A percentile compares a stretch with the other conserved stretches of the same genome.
Conservation (phyloP, 30 jellyfish, hydroid and myxozoan genomes). For the Hydra vulgaris region DNA sequence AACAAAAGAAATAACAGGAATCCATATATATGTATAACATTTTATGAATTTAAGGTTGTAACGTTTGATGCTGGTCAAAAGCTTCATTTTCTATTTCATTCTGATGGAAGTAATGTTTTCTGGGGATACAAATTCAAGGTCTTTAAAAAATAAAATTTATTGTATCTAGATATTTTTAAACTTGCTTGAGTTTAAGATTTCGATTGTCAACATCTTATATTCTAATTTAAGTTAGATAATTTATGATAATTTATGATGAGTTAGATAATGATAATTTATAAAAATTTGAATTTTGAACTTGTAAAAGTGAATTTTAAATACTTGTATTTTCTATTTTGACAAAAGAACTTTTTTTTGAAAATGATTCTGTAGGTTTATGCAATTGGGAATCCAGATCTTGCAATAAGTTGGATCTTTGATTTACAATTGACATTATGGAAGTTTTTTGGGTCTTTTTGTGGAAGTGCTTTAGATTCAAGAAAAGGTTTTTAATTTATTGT, state of each 20-base stretch:
- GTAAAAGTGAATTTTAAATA: too few relatives aligned
- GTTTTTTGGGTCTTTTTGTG: conserved; percentile 77
- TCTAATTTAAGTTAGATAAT: too few relatives aligned
- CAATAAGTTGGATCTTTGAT: conserved; percentile 86
- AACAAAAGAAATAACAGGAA: too few relatives aligned
- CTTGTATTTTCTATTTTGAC: too few relatives aligned
- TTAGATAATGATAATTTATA: too few relatives aligned
- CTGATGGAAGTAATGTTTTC: conserved; percentile 78
- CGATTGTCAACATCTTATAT: too few relatives aligned
- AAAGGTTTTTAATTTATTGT: conserved; percentile 43
- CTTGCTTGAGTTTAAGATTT: too few relatives aligned
- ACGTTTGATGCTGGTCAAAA: conserved; percentile 79
- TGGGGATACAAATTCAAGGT: conserved; percentile 98
- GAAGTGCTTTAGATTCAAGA: conserved; percentile 74
- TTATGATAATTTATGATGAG: too few relatives aligned
- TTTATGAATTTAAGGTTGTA: conserved; percentile 37
- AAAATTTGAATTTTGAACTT: too few relatives aligned
- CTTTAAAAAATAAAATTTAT: not conserved
- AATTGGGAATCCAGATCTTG: conserved; percentile 88
- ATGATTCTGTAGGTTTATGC: conserved; percentile 57
- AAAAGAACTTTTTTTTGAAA: too few relatives aligned
- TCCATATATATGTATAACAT: not conserved
- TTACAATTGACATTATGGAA: conserved; percentile 63
- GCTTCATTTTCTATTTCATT: conserved; percentile 70
- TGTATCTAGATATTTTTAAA: too few relatives aligned